phyloP scores from a whole-genome alignment of 2,888 invertebrate genomes.

The Taphrorychus bicolor region DNA sequence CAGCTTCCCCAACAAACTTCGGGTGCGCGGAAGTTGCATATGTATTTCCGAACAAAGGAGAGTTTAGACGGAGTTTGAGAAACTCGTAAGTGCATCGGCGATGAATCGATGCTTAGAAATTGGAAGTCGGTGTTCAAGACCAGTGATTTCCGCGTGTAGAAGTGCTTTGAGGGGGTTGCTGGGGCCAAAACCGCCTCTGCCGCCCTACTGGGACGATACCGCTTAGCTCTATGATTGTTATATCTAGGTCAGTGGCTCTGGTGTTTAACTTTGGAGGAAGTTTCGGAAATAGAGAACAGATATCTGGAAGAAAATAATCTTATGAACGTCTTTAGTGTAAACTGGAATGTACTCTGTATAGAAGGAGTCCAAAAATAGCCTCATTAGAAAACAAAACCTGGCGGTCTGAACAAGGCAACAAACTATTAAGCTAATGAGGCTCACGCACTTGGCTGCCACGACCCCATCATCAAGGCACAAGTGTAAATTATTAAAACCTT shows the following conservation, averaged over 20 bases:
- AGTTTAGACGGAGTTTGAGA: conserved; percentile 28
- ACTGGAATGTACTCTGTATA: too few species aligned
- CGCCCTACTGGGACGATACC: background rate
- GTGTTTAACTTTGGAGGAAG: background rate
- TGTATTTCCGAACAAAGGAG: conserved; percentile 19
- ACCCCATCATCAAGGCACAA: background rate
- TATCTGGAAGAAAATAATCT: too few species aligned
- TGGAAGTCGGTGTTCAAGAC: conserved; percentile 42
- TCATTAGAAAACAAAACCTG: too few species aligned
- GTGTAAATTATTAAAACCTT: background rate
- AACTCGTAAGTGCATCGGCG: conserved; percentile 44
- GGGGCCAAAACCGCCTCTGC: background rate
- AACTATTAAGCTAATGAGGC: background rate
- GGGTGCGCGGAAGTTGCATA: conserved; percentile 24
- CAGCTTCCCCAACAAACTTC: conserved; percentile 16
- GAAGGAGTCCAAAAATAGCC: too few species aligned
- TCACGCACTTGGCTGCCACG: background rate
- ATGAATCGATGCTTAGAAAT: conserved; percentile 44
- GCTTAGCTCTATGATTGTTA: background rate
- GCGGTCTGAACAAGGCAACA: too few species aligned
- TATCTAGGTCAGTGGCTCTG: background rate
- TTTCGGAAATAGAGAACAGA: too few species aligned
- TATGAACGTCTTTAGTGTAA: too few species aligned
- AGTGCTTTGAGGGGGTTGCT: background rate
- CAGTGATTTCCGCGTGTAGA: conserved; percentile 27